Conservation (phyloP, 2,888 invertebrate species). For the Crepidodera aurea region DNA sequence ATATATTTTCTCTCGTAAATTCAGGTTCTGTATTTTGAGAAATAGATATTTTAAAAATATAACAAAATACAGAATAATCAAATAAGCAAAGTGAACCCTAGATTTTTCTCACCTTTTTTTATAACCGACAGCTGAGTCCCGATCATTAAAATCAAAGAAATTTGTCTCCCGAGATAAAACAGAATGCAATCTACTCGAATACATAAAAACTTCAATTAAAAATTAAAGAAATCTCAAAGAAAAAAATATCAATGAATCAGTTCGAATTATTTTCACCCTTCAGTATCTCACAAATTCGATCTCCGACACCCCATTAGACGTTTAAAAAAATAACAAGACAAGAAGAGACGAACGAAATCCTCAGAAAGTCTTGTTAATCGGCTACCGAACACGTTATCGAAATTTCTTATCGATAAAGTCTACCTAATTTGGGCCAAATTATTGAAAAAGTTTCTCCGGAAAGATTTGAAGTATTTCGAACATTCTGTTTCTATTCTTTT, state of each 20-base stretch:
- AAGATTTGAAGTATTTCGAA: conserved; percentile 29
- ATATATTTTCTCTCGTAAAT: no score
- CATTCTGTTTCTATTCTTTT: conserved; percentile 27
- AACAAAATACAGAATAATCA: no score
- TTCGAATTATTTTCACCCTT: conserved; percentile 29
- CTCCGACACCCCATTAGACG: conserved; percentile 37
- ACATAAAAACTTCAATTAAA: conserved; percentile 30
- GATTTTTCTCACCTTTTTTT: background rate
- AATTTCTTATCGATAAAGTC: conserved; percentile 35
- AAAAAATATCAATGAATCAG: conserved; percentile 23
- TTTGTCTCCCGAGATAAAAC: conserved; percentile 12
- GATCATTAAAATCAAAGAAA: conserved; percentile 13
- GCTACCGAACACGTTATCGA: conserved; percentile 40
- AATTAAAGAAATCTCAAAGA: conserved; percentile 17
- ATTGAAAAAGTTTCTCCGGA: conserved; percentile 28
- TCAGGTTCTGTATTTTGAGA: no score
- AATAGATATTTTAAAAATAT: no score
- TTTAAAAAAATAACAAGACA: conserved; percentile 23
- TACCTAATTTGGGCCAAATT: conserved; percentile 43
- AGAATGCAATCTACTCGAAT: background rate
- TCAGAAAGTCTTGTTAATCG: conserved; percentile 22
- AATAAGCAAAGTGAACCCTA: no score
- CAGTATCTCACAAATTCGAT: conserved; percentile 32
- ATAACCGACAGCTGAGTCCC: background rate
- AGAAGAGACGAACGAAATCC: conserved; percentile 17